These are phyloP conservation scores for Gnathonemus longibarbis DNA, from an alignment of 2,113 vertebrate genomes.

Conservation along the genomic window DNA sequence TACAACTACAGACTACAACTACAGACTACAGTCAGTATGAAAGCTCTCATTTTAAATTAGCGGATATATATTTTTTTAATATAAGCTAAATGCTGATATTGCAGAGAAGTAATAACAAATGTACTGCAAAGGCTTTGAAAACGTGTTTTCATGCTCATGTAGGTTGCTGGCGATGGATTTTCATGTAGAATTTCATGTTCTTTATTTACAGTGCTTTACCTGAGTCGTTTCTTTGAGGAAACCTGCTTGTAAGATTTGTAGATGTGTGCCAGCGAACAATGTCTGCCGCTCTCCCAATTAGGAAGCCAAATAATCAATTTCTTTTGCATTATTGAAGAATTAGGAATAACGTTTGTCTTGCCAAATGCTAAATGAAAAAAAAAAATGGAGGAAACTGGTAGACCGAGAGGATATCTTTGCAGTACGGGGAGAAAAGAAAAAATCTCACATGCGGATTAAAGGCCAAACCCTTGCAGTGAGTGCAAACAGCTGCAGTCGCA, in stretches of 20 bases:
- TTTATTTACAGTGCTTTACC: not conserved
- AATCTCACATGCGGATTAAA: not conserved
- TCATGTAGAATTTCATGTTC: not conserved
- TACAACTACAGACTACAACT: not conserved
- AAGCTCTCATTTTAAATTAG: not conserved
- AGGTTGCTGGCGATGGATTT: not conserved
- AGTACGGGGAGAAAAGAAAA: not conserved
- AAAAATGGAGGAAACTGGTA: not conserved
- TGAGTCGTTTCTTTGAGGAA: not conserved
- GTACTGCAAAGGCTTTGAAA: not conserved
- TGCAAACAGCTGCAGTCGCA: not conserved
- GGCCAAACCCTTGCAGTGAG: not conserved
- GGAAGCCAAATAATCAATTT: not conserved
- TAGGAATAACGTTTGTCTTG: not conserved
- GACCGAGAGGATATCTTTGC: not conserved
- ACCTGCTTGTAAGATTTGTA: not conserved
- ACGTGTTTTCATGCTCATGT: not conserved
- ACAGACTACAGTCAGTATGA: not conserved
- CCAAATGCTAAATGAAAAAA: not conserved
- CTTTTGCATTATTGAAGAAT: not conserved
- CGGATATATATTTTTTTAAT: not conserved
- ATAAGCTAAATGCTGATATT: not conserved
- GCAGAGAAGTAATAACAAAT: not conserved
- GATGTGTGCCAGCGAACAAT: not conserved
- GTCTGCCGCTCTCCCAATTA: not conserved